Evolutionary conservation across 2,113 vertebrate species (phyloP).

Genomic region (Nothobranchius furzeri): DNA sequence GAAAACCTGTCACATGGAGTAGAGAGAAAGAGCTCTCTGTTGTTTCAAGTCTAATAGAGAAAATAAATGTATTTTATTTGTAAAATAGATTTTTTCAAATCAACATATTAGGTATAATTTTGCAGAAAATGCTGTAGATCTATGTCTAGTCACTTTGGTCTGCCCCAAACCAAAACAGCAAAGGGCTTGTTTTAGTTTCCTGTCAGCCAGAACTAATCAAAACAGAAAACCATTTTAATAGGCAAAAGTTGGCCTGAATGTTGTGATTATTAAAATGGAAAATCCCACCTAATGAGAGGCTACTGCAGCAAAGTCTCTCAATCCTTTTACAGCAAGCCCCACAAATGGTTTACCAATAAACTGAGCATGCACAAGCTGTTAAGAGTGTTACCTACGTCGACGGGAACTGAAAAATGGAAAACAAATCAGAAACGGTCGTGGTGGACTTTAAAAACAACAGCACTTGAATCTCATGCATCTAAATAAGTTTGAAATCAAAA

Average conservation of each 20-base stretch:
- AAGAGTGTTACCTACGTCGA: constrained; percentile 27
- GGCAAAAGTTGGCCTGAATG: constrained; percentile 74
- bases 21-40: too few relatives aligned
- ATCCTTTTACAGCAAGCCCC: constrained; percentile 65
- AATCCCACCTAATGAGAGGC: constrained; percentile 73
- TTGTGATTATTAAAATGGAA: constrained; percentile 74
- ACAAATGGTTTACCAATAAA: constrained; percentile 72
- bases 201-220: constrained; percentile 63
- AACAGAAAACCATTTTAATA: constrained; percentile 82
- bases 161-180: too few relatives aligned
- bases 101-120: background rate
- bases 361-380: constrained; percentile 43
- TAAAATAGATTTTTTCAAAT: too few relatives aligned
- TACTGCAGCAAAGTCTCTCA: constrained; percentile 53
- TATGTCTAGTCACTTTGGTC: too few relatives aligned
- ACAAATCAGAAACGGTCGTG: constrained; percentile 17
- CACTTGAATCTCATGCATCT: too few relatives aligned
- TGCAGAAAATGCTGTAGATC: background rate
- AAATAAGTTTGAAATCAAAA: constrained; percentile 34
- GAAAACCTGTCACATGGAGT: too few relatives aligned
- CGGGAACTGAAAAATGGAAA: constrained; percentile 4
- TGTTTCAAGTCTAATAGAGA: too few relatives aligned
- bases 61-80: too few relatives aligned
- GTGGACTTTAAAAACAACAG: constrained; percentile 4
- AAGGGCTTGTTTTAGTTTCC: constrained; percentile 70